Conservation (phyloP, 2,113 vertebrate species). For the Ramphastos sulfuratus region DNA sequence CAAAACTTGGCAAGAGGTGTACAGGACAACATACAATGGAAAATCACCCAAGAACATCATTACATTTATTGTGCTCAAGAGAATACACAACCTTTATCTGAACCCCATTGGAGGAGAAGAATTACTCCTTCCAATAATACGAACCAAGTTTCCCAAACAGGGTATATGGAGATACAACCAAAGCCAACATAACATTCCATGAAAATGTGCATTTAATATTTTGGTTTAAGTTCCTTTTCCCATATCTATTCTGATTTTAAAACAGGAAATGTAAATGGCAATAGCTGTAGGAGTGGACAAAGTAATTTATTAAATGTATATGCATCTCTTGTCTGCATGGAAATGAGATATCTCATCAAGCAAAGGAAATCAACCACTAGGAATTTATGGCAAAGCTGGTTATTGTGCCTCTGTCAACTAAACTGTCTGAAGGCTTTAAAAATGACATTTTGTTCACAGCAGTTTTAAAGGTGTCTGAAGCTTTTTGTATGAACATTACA, state of each 20-base stretch:
- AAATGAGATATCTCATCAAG: neutral
- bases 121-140: constrained; percentile 58
- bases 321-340: neutral
- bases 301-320: neutral
- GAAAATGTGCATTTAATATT: constrained; percentile 15
- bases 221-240: neutral
- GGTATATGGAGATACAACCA: constrained; percentile 10
- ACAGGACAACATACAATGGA: constrained; percentile 58
- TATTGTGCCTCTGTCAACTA: neutral
- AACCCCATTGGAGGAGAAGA: constrained; percentile 61
- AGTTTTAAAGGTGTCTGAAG: neutral
- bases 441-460: neutral
- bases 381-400: neutral
- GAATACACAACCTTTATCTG: constrained; percentile 65
- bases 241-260: constrained; percentile 4
- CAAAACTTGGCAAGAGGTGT: constrained; percentile 66
- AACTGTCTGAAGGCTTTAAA: neutral
- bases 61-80: constrained; percentile 73
- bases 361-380: neutral
- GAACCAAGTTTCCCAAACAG: constrained; percentile 57
- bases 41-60: constrained; percentile 65
- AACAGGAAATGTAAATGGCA: neutral
- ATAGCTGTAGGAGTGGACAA: neutral
- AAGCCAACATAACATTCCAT: constrained; percentile 53
- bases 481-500: neutral